Evolutionary conservation across 2,113 vertebrate species (phyloP), one percentile per base, ranked within the genome.

Genomic region (Taxidea taxus): DNA sequence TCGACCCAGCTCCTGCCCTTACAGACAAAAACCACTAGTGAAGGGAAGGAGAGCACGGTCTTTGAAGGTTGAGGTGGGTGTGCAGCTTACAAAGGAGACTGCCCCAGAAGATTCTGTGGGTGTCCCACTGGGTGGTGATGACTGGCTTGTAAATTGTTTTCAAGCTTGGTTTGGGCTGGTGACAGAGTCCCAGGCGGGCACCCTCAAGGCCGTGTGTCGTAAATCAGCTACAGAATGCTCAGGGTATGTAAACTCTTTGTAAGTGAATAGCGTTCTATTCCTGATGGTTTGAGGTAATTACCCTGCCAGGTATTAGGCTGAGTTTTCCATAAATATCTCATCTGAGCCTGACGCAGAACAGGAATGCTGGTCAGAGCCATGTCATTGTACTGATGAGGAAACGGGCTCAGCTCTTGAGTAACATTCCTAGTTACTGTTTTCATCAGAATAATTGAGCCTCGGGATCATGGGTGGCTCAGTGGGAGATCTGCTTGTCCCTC

Each of bases 121-220:
- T 4, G 16, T 51, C 4, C 64, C 7, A 0, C n/a, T 15, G n/a
- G 29, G 18, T 42, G 25, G 31, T 14, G 16, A 25, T 3, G 0
- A 5, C 12, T 8, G 51, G 37, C 31, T 54, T 88, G 3, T 62
- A 14, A 10, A 5, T n/a, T 56, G 47, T 68, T 27, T 42, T 37
- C 34, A 90, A 16, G n/a, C 75, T 58, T 87, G 14, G 31, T 42
- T 1, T 80, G 42, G n/a, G n/a, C 92, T 21, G 21, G 66, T 87
- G 66, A 54, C 34, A 25, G 2, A 20, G 2, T 80, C 94, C 39
- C 68, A 58, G 20, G 49, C 49, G 10, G 3, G 78, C 11, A 37
- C 15, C 49, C 92, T 90, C 47, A 68, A 47, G 95, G 44, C 75
- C 12, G 0, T 13, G 60, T 81, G 31, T 87, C 39, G 6, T 3